Evolutionary conservation across 2,888 invertebrate species (phyloP).

Genomic region (Hypolimnas misippus): DNA sequence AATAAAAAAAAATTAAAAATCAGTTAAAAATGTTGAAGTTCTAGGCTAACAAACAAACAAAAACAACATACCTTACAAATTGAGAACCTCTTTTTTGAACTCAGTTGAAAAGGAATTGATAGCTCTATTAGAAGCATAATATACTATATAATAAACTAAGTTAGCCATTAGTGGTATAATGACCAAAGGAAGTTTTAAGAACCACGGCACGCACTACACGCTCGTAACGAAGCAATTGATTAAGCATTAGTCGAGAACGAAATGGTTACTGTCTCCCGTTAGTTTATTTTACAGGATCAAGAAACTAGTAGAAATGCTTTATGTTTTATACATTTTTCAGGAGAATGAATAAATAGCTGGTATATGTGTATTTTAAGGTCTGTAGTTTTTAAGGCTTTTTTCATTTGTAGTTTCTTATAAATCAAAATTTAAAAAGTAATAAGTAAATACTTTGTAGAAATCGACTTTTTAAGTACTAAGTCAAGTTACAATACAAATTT

Average conservation of each 20-base stretch:
- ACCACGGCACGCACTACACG: slow-evolving; percentile 18
- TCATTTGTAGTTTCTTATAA: too few species aligned
- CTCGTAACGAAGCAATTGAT: slow-evolving; percentile 24
- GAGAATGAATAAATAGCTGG: neutral
- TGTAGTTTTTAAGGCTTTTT: too few species aligned
- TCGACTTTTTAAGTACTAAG: too few species aligned
- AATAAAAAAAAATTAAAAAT: too few species aligned
- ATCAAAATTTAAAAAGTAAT: too few species aligned
- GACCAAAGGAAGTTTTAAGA: slow-evolving; percentile 16
- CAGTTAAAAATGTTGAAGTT: too few species aligned
- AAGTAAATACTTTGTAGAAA: too few species aligned
- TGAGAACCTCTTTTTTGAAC: too few species aligned
- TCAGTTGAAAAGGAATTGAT: neutral
- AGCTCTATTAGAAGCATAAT: neutral
- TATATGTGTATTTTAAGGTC: too few species aligned
- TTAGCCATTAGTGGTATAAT: slow-evolving; percentile 6
- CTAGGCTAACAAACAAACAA: too few species aligned
- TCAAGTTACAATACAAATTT: too few species aligned
- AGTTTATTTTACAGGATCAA: neutral
- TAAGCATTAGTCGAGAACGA: slow-evolving; percentile 24
- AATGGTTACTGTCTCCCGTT: neutral
- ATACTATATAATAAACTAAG: neutral
- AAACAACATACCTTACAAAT: too few species aligned
- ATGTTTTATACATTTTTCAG: neutral
- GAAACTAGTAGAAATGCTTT: neutral